Evolutionary conservation across 2,797 vertebrate species (phyloP).

Genomic region (Microchirus variegatus): DNA sequence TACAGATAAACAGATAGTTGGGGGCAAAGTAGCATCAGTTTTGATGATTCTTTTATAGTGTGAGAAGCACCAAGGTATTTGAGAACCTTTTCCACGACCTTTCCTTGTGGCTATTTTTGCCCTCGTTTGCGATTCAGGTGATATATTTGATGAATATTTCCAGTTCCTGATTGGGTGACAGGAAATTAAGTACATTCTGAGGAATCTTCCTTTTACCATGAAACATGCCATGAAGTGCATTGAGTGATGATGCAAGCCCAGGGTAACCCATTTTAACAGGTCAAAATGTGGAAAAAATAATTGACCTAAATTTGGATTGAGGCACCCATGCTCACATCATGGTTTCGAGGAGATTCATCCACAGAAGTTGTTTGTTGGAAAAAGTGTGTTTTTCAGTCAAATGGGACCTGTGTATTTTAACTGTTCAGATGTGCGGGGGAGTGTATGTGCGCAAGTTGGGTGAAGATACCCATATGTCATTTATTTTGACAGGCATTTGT

Average conservation of each 20-base stretch:
- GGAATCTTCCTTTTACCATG: not conserved
- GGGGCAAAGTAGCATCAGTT: not conserved
- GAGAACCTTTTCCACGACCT: too few species aligned
- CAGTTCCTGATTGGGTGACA: conserved; percentile 1
- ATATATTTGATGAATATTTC: not conserved
- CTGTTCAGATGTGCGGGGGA: too few species aligned
- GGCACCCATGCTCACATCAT: too few species aligned
- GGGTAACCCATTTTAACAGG: conserved; percentile 14
- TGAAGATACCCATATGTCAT: too few species aligned
- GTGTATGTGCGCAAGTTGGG: too few species aligned
- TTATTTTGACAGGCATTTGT: too few species aligned
- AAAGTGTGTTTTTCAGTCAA: too few species aligned
- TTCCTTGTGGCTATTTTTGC: too few species aligned
- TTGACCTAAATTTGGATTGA: not conserved
- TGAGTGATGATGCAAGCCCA: conserved; percentile 26
- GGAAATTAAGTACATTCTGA: not conserved
- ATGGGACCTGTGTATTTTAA: too few species aligned
- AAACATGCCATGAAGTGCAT: conserved; percentile 14
- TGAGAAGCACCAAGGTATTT: not conserved
- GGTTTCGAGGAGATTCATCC: too few species aligned
- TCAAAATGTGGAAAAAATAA: conserved; percentile 6
- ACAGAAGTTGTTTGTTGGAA: too few species aligned
- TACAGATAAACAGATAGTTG: conserved; percentile 4
- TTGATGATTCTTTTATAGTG: not conserved
- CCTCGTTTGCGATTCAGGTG: not conserved